Base-by-base conservation (phyloP, 64 coral and sea anemone genomes). In the Montipora efflorescens region DNA sequence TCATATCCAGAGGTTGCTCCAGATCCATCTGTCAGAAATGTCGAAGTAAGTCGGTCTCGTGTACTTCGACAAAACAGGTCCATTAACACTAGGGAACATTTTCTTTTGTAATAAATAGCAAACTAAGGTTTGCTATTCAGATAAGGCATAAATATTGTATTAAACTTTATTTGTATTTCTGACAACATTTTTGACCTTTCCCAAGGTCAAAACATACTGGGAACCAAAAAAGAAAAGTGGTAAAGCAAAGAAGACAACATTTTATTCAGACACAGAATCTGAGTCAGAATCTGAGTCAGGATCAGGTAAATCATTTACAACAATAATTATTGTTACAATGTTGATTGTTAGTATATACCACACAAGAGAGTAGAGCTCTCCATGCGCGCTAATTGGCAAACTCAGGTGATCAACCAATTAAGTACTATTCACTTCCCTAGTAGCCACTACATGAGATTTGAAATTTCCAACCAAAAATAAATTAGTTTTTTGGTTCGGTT, bases 21-120 rank as follows among this genome's bases (percentile, higher is more conserved):
- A 18, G 97, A 98, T 67, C 73, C 94, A 15, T 94, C 97, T 7
- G 97, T 98, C 18, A 93, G 97, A 84, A 96, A 98, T 79, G 97
- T 98, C 1, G 97, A 98, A 90, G 97, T 98, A 77, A 74, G 53
- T 11, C 53, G 0, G 74, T 51, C 5, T 53, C 75, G 16, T 25
- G 11, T 64, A 19, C 52, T 55, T 55, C 0, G 52, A 55, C 10
- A 10, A 55, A 55, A 55, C 52, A 55, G 10, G 52, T 55, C 52
- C 5, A 55, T 55, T 55, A 55, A 55, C 10, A 6, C 6, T 7
- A 55, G 52, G 52, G 52, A 55, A 55, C 10, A 10, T 55, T 10
- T 7, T 55, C 52, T 55, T 55, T 7, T 55, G 52, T 55, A 55
- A 55, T 55, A 55, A 55, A 7, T 7, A 55, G 52, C 52, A 55